A percentile compares a stretch with the other conserved stretches of the same genome.
Conservation (phyloP, 2,888 invertebrate genomes). For the Thereva nobilitata region DNA sequence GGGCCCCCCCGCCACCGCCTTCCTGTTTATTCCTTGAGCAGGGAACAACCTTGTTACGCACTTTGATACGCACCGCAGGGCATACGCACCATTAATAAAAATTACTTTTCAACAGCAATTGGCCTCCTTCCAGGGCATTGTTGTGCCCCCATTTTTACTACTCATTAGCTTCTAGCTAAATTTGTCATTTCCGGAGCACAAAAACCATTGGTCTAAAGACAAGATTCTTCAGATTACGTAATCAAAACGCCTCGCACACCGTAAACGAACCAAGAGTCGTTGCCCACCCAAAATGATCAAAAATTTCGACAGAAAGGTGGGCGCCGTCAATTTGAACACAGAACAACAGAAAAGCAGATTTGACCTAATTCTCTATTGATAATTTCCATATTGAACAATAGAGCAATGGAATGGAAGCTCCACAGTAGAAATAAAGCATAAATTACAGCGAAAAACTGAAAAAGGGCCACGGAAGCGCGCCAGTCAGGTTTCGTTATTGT, state of each 20-base stretch:
- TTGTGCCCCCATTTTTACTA: constrained; percentile 23
- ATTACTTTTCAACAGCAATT: constrained; percentile 15
- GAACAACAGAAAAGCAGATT: constrained; percentile 8
- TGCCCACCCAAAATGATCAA: not conserved
- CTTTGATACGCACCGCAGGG: constrained; percentile 19
- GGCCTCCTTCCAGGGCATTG: constrained; percentile 17
- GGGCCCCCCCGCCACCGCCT: constrained; percentile 11
- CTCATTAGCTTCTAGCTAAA: constrained; percentile 25
- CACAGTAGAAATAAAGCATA: constrained; percentile 4
- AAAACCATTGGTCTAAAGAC: not conserved
- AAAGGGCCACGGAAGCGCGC: constrained; percentile 3
- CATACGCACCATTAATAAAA: constrained; percentile 26
- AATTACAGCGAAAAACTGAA: constrained; percentile 12
- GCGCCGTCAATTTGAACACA: not conserved
- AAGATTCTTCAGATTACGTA: constrained; percentile 1
- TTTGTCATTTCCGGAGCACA: constrained; percentile 24
- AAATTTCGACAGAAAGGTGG: not conserved
- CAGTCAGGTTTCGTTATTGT: not conserved
- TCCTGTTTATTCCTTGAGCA: too few relatives aligned
- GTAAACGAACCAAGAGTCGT: too few relatives aligned
- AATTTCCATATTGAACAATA: constrained; percentile 34
- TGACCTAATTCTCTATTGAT: constrained; percentile 18
- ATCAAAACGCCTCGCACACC: too few relatives aligned
- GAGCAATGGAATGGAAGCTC: constrained; percentile 14
- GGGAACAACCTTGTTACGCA: not conserved